Conservation (phyloP, 1,140 invertebrate genomes). For the Dysdera silvatica region DNA sequence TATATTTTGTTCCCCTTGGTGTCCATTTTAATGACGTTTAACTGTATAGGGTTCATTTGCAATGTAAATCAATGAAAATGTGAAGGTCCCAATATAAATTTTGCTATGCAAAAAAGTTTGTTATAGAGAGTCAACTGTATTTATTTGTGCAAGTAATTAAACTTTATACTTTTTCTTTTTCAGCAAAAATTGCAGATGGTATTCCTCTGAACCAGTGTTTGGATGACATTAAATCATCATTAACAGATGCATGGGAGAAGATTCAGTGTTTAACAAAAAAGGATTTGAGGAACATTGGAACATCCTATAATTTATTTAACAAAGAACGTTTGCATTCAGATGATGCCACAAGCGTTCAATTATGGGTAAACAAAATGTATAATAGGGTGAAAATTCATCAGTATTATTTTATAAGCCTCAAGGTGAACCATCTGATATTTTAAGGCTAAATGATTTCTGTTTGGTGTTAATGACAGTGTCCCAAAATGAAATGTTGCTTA, state of each 20-base stretch:
- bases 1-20: no score
- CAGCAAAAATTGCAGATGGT: not conserved
- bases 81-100: no score
- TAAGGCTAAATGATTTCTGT: conserved; percentile 3
- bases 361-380: conserved; percentile 3
- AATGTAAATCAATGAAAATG: no score
- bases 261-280: not conserved
- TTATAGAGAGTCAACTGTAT: no score
- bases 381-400: not conserved
- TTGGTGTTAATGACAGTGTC: conserved; percentile 2
- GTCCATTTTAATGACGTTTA: no score
- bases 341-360: conserved; percentile 8
- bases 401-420: conserved; percentile 6
- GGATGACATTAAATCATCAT: not conserved
- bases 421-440: not conserved
- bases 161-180: not conserved
- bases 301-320: not conserved
- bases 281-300: conserved; percentile 7
- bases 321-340: not conserved
- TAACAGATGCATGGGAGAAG: not conserved
- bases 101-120: no score
- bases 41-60: no score
- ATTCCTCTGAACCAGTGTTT: not conserved
- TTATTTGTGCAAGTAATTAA: no score
- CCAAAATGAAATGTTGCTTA: conserved; percentile 8